Conservation (phyloP, 2,797 vertebrate species). For the Urophycis tenuis region DNA sequence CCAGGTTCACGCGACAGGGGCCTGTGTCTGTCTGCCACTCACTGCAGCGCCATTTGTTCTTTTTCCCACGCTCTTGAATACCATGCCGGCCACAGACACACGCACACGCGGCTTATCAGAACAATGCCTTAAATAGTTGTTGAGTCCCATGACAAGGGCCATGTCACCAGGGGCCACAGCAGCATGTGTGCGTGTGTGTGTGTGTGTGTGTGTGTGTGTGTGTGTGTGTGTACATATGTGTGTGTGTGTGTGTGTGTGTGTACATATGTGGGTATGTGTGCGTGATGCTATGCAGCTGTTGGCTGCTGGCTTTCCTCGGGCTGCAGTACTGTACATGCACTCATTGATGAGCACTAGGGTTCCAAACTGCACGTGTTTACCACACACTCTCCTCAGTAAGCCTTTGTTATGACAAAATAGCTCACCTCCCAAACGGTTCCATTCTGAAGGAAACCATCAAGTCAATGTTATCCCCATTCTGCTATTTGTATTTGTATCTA, state of each 20-base stretch:
- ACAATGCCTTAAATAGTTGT: conserved; percentile 75
- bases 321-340: conserved; percentile 55
- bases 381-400: background rate
- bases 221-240: background rate
- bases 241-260: conserved; percentile 11
- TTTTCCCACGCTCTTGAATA: conserved; percentile 76
- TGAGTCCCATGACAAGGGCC: conserved; percentile 62
- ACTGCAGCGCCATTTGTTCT: conserved; percentile 70
- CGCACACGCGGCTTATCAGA: conserved; percentile 69
- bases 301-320: conserved; percentile 50
- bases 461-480: too few species aligned
- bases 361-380: background rate
- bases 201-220: conserved; percentile 8
- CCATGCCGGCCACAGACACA: conserved; percentile 41
- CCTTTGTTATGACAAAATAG: background rate
- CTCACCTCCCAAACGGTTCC: background rate
- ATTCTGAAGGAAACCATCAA: background rate
- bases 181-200: conserved; percentile 17
- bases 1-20: conserved; percentile 31
- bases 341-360: background rate
- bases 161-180: conserved; percentile 54
- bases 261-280: background rate
- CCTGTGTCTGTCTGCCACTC: conserved; percentile 34
- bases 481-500: background rate
- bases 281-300: conserved; percentile 57